Conservation (phyloP, 2,797 vertebrate genomes). For the Mycteria americana region DNA sequence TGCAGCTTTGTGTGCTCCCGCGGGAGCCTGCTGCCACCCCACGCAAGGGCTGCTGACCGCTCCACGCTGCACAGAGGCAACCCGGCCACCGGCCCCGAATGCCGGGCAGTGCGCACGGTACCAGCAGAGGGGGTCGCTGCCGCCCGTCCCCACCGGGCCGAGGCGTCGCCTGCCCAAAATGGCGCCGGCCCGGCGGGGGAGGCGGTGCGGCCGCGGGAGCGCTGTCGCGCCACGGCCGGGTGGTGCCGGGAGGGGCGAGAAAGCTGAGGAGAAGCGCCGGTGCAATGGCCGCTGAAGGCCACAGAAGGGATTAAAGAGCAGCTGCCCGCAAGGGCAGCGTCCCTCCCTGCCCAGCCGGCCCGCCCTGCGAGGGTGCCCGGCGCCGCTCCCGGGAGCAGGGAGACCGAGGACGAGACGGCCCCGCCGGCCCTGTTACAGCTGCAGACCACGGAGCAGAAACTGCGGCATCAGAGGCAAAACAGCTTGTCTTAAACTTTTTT, state of each 20-base stretch:
- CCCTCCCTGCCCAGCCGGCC: rapidly evolving
- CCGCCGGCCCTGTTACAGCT: background rate
- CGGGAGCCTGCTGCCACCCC: background rate
- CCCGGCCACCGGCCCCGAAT: rapidly evolving
- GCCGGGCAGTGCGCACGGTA: rapidly evolving
- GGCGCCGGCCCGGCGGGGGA: rapidly evolving
- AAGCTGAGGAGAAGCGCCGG: rapidly evolving
- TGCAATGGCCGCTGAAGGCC: rapidly evolving
- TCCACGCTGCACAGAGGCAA: background rate
- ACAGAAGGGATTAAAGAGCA: background rate
- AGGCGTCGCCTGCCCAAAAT: background rate
- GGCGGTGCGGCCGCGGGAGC: rapidly evolving
- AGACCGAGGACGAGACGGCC: rapidly evolving
- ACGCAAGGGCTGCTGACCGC: no score
- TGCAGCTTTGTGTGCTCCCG: rapidly evolving
- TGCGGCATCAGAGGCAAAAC: rapidly evolving
- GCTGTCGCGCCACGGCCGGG: background rate
- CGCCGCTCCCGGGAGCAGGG: rapidly evolving
- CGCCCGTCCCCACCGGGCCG: rapidly evolving
- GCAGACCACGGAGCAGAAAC: rapidly evolving
- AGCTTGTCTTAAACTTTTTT: background rate
- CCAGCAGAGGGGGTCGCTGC: no score
- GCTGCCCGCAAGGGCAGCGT: background rate
- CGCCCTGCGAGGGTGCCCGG: rapidly evolving
- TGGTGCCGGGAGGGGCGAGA: rapidly evolving